phyloP scores from a whole-genome alignment of 2,113 vertebrate genomes.

The Aegithalos caudatus region DNA sequence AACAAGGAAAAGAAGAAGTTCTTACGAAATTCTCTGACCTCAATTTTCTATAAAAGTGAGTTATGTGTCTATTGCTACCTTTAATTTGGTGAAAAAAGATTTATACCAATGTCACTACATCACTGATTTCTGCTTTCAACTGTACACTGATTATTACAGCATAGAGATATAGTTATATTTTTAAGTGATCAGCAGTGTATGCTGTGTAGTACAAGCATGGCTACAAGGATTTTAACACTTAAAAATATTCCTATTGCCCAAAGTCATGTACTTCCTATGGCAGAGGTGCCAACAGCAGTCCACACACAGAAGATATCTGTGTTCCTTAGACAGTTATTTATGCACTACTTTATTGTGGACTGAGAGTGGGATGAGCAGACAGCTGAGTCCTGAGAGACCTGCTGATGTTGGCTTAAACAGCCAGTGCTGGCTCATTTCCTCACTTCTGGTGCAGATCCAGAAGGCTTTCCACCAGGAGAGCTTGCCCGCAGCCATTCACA shows the following conservation, averaged over 20 bases:
- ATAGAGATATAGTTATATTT: background rate
- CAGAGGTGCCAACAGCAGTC: background rate
- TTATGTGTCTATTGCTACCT: background rate
- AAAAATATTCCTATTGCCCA: background rate
- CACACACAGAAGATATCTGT: background rate
- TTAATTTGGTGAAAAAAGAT: background rate
- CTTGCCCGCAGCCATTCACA: slow-evolving; percentile 13
- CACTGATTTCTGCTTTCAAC: background rate
- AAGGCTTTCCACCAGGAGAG: slow-evolving; percentile 63
- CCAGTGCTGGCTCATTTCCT: slow-evolving; percentile 33
- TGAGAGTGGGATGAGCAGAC: slow-evolving; percentile 9
- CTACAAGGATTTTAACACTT: background rate
- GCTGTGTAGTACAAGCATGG: background rate
- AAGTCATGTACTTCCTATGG: background rate
- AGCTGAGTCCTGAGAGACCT: slow-evolving; percentile 55
- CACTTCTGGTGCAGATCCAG: slow-evolving; percentile 56
- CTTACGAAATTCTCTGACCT: background rate
- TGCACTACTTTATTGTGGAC: background rate
- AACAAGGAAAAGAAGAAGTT: background rate
- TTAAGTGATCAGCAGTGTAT: background rate
- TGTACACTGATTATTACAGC: background rate
- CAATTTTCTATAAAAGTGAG: background rate
- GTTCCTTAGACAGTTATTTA: slow-evolving; percentile 26
- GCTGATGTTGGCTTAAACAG: slow-evolving; percentile 46
- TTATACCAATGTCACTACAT: background rate